A percentile compares a stretch with the other conserved stretches of the same genome.
These are phyloP conservation scores for Zaprionus nigranus DNA, from an alignment of 1,140 invertebrate species.

Conservation along the genomic window DNA sequence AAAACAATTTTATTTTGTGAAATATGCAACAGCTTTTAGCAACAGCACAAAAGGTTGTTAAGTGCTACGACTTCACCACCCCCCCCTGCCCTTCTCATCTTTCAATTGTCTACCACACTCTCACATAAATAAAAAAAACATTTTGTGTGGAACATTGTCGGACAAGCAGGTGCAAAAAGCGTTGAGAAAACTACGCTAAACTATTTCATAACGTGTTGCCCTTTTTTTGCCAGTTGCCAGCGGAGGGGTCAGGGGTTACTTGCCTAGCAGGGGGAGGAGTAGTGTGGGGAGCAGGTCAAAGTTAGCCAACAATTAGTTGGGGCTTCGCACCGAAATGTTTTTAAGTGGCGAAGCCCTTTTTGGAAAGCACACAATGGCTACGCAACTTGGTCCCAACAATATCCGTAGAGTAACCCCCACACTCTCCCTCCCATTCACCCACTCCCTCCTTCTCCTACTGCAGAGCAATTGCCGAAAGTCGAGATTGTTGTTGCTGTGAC, in stretches of 20 bases:
- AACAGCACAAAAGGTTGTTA: slow-evolving; percentile 28
- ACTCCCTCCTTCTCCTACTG: too few species aligned
- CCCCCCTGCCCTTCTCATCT: neutral
- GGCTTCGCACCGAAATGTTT: slow-evolving; percentile 44
- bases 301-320: slow-evolving; percentile 51
- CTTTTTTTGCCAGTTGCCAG: neutral
- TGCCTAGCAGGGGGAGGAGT: neutral
- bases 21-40: slow-evolving; percentile 56
- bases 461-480: slow-evolving; percentile 22
- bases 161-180: slow-evolving; percentile 38
- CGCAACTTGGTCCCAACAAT: neutral
- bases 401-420: neutral
- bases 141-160: slow-evolving; percentile 48
- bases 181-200: slow-evolving; percentile 34
- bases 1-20: slow-evolving; percentile 59
- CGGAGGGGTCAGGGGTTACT: neutral
- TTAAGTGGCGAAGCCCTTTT: slow-evolving; percentile 24
- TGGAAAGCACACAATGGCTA: neutral
- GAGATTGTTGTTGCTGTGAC: slow-evolving; percentile 58
- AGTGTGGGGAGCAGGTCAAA: neutral
- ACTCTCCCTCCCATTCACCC: too few species aligned
- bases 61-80: slow-evolving; percentile 18
- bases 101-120: neutral
- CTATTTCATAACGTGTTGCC: slow-evolving; percentile 31
- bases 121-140: slow-evolving; percentile 58